Percentiles rank a stretch among this genome's conserved stretches.
phyloP scores from a whole-genome alignment of 1,140 invertebrate genomes.

The Zaprionus ornatus region DNA sequence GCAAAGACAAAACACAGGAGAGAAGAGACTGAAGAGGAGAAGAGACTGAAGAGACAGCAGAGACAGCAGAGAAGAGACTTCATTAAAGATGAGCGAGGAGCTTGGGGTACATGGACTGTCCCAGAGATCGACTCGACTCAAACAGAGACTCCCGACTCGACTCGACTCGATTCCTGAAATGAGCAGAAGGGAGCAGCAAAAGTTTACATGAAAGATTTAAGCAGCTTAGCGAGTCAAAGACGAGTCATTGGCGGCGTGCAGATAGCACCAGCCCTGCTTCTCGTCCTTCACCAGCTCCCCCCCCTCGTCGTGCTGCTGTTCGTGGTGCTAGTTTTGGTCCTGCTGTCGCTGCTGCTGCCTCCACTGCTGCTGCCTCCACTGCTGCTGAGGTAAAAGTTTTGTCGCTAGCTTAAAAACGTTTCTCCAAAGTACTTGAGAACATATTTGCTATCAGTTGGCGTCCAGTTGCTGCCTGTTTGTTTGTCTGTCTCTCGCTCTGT shows the following conservation, averaged over 20 bases:
- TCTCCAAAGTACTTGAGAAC: conserved; percentile 76
- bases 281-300: neutral
- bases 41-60: conserved; percentile 14
- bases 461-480: conserved; percentile 64
- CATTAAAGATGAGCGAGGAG: conserved; percentile 62
- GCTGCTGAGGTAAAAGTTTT: conserved; percentile 75
- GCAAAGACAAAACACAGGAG: neutral
- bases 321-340: conserved; percentile 29
- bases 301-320: neutral
- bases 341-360: conserved; percentile 22
- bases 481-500: conserved; percentile 25
- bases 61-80: conserved; percentile 64
- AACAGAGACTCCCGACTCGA: neutral
- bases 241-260: conserved; percentile 44
- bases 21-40: neutral
- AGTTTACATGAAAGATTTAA: conserved; percentile 81
- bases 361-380: conserved; percentile 15
- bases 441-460: conserved; percentile 81
- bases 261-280: conserved; percentile 15
- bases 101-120: neutral
- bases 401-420: conserved; percentile 77
- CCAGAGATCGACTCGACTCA: conserved; percentile 58
- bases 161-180: conserved; percentile 5
- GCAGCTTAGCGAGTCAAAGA: conserved; percentile 76
- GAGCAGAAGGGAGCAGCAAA: conserved; percentile 31